Evolutionary conservation across 2,888 invertebrate species (phyloP), one percentile per base, ranked within the genome.

Genomic region (Bugula neritina): DNA sequence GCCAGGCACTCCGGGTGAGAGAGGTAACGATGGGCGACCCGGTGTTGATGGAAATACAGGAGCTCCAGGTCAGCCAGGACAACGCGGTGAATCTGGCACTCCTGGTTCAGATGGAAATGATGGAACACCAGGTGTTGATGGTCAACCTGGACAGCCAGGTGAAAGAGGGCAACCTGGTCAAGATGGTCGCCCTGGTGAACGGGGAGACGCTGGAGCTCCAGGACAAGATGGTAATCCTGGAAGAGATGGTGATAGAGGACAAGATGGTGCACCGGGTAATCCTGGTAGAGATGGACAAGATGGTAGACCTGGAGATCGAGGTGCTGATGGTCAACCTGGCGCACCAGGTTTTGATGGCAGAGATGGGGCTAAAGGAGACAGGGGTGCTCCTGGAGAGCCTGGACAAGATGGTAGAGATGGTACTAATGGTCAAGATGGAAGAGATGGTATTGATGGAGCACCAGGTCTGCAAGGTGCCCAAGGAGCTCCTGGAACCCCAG

Each of bases 321-420:
- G 72, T 25, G 69, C 58, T 34, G 31, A 54, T 69, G 73, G 73
- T 13, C 29, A n/a, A 35, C 63, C 73, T 52, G 72, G 72, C 23
- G 35, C 69, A 43, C 54, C 54, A 23, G 73, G 73, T 72, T 23
- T 35, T 35, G 29, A 63, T 69, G 73, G 73, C 21, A 55, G n/a
- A 69, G 54, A 63, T 43, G 75, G 75, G 43, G 71, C 72, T 35
- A 58, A 29, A 27, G 73, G 73, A 69, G 63, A 73, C 43, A 57
- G 35, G 21, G 73, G 73, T 29, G 54, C 29, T 31, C 27, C 72
- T 25, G 76, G 75, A 43, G 69, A 52, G 54, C 74, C 78, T 54
- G 78, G 79, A 74, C 54, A 25, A 2, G 71, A 73, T 71, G 74
- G 74, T 69, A 27, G 57, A 17, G 35, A 71, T 29, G 74, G 74